Evolutionary conservation across 1,140 invertebrate genomes (phyloP), one percentile per base, ranked within the genome.

Genomic region (Drosophila simulans): DNA sequence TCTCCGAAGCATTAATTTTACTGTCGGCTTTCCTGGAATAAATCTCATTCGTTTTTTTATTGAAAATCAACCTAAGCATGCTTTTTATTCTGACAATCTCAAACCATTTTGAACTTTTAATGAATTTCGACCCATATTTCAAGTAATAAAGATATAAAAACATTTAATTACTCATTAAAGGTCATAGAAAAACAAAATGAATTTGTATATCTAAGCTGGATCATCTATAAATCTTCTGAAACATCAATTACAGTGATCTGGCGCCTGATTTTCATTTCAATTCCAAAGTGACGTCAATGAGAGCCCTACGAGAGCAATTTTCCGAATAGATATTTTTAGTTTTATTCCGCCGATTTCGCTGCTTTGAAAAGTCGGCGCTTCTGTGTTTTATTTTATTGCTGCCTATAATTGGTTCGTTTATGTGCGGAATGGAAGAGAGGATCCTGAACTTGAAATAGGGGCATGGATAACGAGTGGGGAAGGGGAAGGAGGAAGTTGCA

Each of bases 321-420:
- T 48, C 8, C 22, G 46, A 25, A 43, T 51, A 51, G 15, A 57
- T 85, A 86, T 77, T 70, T 85, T 56, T 85, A 84, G 81, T 40
- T 49, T 45, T 66, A 54, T 79, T 27, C 22, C 13, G 22, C 51
- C 55, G 48, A 46, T 51, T 42, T 35, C 39, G 37, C 35, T 65
- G 55, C 62, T 80, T 85, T 85, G 81, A 57, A 72, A 56, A 85
- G 73, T 31, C 55, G 27, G 64, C 63, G 20, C 39, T 22, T 65
- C 42, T 58, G 70, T 58, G 49, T 57, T 60, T 78, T 43, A 53
- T 71, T 86, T 84, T 83, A 89, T 84, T 77, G 80, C 84, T 80
- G 76, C 57, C 84, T 89, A 89, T 88, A 84, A 88, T 89, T 89
- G 84, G 84, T 73, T 40, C 71, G 83, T 84, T 89, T 88, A 77